phyloP scores from a whole-genome alignment of 2,888 invertebrate genomes.

The Endomychus coccineus region DNA sequence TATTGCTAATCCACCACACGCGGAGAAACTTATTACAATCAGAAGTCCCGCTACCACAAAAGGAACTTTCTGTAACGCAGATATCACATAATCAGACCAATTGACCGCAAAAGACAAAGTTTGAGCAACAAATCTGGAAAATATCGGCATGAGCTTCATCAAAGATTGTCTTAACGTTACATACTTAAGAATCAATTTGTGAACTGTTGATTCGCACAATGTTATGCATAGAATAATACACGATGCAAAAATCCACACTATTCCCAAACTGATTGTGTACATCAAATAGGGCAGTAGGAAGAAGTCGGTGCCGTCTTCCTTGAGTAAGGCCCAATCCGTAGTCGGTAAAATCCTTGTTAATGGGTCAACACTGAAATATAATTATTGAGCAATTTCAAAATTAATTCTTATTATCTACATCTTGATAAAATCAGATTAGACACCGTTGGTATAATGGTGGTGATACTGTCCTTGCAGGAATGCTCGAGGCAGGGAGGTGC shows the following conservation, averaged over 20 bases:
- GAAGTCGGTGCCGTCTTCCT: slow-evolving; percentile 38
- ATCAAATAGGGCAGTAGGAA: slow-evolving; percentile 52
- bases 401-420: too few relatives aligned
- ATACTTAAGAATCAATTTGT: slow-evolving; percentile 59
- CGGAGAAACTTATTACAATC: slow-evolving; percentile 54
- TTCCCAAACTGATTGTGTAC: slow-evolving; percentile 56
- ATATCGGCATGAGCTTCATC: neutral
- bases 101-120: slow-evolving; percentile 43
- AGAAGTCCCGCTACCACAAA: slow-evolving; percentile 57
- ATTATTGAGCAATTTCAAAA: too few relatives aligned
- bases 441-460: too few relatives aligned
- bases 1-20: slow-evolving; percentile 70
- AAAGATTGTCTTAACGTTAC: slow-evolving; percentile 1
- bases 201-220: slow-evolving; percentile 62
- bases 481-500: too few relatives aligned
- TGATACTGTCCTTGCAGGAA: too few relatives aligned
- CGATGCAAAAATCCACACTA: slow-evolving; percentile 51
- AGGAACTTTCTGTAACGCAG: slow-evolving; percentile 62
- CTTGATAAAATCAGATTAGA: too few relatives aligned
- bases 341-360: slow-evolving; percentile 25
- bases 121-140: slow-evolving; percentile 45
- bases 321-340: slow-evolving; percentile 33
- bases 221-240: slow-evolving; percentile 51
- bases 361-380: slow-evolving; percentile 17
- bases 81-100: slow-evolving; percentile 57